Conservation (phyloP, 2,797 vertebrate species). For the Cossypha caffra region DNA sequence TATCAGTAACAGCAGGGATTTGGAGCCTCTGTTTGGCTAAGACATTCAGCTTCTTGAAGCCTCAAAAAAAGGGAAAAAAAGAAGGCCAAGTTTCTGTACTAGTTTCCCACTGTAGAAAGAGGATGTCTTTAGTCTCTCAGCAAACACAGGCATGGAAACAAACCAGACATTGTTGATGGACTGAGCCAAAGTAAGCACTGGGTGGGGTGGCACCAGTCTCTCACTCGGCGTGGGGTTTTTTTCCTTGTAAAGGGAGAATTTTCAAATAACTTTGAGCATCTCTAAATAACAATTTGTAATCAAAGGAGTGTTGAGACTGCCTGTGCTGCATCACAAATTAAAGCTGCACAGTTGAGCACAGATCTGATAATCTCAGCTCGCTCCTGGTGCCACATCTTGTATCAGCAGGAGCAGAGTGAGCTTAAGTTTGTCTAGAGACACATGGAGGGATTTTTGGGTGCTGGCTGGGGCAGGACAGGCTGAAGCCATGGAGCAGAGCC, state of each 20-base stretch:
- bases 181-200: background rate
- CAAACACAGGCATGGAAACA: background rate
- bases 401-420: rapidly evolving
- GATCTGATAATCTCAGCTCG: background rate
- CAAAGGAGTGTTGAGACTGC: background rate
- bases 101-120: background rate
- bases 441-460: rapidly evolving
- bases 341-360: background rate
- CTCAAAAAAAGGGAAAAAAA: background rate
- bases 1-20: background rate
- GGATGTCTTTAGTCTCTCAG: background rate
- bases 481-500: background rate
- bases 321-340: background rate
- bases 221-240: rapidly evolving
- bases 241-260: background rate
- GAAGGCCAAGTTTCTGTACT: background rate
- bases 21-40: background rate
- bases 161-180: background rate
- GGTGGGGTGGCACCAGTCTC: background rate
- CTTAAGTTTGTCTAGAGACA: rapidly evolving
- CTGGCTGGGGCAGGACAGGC: background rate
- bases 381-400: background rate
- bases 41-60: background rate
- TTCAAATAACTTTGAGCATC: background rate
- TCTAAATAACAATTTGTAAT: background rate